Evolutionary conservation across 35 echinoderm and acorn worm species (phyloP), one percentile per base, ranked within the genome.

Genomic region (Anneissia japonica): DNA sequence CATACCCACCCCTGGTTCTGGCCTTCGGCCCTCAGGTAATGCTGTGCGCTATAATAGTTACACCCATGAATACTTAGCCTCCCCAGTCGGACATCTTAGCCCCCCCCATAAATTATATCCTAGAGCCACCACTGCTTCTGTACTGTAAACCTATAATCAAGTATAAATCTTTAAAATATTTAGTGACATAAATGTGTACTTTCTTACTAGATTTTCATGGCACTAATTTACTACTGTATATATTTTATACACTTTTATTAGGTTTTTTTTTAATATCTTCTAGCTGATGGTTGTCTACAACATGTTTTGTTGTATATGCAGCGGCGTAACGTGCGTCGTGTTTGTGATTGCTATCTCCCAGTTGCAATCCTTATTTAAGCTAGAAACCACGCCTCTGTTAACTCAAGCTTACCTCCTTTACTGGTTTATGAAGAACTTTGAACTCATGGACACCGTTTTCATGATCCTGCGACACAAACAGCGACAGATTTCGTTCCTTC

Each of bases 381-480:
- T 38, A 32, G 35, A 81, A 39, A 40, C 79, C 3, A 13, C 79
- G 10, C 4, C 35, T 14, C 35, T 39, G 3, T 9, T 81, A 10
- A 29, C 9, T 13, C 79, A 81, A 9, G 35, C 38, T 0, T 81
- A 38, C 37, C 38, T 81, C 13, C 35, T 81, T 10, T 81, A 81
- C 37, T 39, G 28, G 35, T 39, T 36, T 3, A 81, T 39, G 26
- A 81, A 81, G 30, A 81, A 30, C 26, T 39, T 81, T 14, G 79
- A 81, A 81, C 79, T 81, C 17, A 36, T 81, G 32, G 79, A 81
- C 40, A 81, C 79, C 0, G 79, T 81, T 0, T 39, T 81, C 79
- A 81, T 81, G 79, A 81, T 81, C 16, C 79, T 81, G 30, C 79
- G 79, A 23, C 79, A 81, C 23, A 35, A 39, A 35, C 35, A 39